Conservation (phyloP, 2,888 invertebrate genomes). For the Thumatha senex region DNA sequence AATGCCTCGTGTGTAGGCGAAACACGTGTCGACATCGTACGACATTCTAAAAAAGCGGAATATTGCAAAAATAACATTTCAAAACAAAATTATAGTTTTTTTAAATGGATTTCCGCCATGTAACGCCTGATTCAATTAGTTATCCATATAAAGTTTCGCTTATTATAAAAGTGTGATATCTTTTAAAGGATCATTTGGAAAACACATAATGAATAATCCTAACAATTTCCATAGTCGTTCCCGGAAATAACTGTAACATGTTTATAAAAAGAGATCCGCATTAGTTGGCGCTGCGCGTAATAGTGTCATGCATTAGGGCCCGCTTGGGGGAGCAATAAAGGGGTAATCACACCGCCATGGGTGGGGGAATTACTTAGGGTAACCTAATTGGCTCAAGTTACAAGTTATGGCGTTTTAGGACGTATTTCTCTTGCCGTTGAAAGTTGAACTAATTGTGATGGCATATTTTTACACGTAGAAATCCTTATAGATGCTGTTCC, state of each 20-base stretch:
- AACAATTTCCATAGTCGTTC: not conserved
- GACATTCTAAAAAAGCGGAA: no score
- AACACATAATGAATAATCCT: not conserved
- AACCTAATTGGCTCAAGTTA: slow-evolving; percentile 39
- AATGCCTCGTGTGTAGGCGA: no score
- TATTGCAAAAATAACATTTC: no score
- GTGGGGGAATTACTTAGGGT: slow-evolving; percentile 62
- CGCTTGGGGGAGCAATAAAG: slow-evolving; percentile 72
- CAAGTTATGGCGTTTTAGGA: slow-evolving; percentile 32
- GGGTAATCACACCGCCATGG: slow-evolving; percentile 72
- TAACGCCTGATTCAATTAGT: no score
- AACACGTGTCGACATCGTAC: no score
- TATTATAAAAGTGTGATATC: no score
- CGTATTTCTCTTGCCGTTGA: slow-evolving; percentile 5
- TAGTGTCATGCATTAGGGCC: slow-evolving; percentile 76
- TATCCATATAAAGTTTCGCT: no score
- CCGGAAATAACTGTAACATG: slow-evolving; percentile 42
- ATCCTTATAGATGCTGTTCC: no score
- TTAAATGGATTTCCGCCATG: no score
- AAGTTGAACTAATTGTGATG: slow-evolving; percentile 1
- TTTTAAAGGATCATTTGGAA: not conserved
- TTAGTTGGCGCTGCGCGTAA: slow-evolving; percentile 69
- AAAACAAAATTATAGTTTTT: no score
- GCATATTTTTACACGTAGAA: no score
- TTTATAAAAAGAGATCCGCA: slow-evolving; percentile 62